These are phyloP conservation scores for Nesospiza acunhae DNA, from an alignment of 2,113 vertebrate genomes.

Conservation along the genomic window DNA sequence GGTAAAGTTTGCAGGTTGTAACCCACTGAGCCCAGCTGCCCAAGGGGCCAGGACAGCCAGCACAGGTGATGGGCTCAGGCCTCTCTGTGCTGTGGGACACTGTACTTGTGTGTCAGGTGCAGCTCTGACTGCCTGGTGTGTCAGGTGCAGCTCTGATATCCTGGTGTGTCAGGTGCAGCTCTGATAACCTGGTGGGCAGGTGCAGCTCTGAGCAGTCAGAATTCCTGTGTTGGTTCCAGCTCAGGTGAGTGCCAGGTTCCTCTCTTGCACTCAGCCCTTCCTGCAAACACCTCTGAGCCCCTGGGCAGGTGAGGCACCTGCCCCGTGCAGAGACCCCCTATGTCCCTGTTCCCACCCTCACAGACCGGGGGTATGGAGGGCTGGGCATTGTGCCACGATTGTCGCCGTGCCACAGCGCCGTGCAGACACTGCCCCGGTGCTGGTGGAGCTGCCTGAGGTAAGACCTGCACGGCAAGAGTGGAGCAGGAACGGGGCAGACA, in stretches of 20 bases:
- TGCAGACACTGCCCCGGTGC: fast-evolving
- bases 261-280: background rate
- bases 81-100: background rate
- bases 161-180: too few relatives aligned
- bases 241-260: background rate
- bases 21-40: fast-evolving
- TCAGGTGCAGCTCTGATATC: too few relatives aligned
- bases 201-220: too few relatives aligned
- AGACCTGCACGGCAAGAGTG: fast-evolving
- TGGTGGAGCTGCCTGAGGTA: fast-evolving
- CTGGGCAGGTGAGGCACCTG: background rate
- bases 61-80: fast-evolving
- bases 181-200: too few relatives aligned
- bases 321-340: fast-evolving
- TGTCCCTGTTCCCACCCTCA: fast-evolving
- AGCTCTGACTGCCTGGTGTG: too few relatives aligned
- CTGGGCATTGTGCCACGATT: fast-evolving
- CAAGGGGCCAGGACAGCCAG: background rate
- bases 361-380: fast-evolving
- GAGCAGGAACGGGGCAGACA: background rate
- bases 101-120: background rate
- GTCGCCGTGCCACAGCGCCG: fast-evolving
- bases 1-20: background rate
- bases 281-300: fast-evolving
- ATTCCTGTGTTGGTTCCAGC: fast-evolving